These are phyloP conservation scores for Zhengitettix transpicula DNA, from an alignment of 2,888 invertebrate species.

Conservation along the genomic window DNA sequence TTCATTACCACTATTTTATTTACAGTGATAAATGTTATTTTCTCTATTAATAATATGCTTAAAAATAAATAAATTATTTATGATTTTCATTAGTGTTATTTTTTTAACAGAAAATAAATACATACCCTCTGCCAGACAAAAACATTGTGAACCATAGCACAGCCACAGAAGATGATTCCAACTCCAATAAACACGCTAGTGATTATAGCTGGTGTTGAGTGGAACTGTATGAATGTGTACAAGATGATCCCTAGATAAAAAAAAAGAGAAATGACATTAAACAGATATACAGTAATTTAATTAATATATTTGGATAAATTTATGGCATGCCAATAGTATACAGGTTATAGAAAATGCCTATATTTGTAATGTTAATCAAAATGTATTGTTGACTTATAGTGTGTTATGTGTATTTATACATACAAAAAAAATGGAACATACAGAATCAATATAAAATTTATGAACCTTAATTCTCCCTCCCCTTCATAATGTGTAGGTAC, in stretches of 20 bases:
- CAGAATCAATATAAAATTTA: no score
- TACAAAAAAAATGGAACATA: no score
- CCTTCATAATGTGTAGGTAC: no score
- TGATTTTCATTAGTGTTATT: not conserved
- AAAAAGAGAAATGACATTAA: not conserved
- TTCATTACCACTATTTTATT: no score
- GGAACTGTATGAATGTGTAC: constrained; percentile 83
- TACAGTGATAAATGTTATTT: no score
- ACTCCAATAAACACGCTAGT: constrained; percentile 81
- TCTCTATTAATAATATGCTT: no score
- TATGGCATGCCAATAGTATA: not conserved
- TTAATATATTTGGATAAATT: not conserved
- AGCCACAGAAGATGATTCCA: constrained; percentile 81
- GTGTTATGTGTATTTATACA: not conserved
- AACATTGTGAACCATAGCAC: constrained; percentile 87
- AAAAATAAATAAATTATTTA: no score
- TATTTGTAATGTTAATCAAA: not conserved
- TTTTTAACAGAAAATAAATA: constrained; percentile 3
- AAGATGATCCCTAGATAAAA: constrained; percentile 62
- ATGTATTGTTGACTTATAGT: not conserved
- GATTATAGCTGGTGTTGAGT: constrained; percentile 79
- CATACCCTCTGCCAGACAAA: constrained; percentile 75
- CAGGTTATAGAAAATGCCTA: no score
- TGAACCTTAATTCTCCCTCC: no score
- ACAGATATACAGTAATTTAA: not conserved